Percentiles rank a stretch among this genome's conserved stretches.
phyloP scores from a whole-genome alignment of 2,797 vertebrate genomes.

The Coracias cyanogaster region DNA sequence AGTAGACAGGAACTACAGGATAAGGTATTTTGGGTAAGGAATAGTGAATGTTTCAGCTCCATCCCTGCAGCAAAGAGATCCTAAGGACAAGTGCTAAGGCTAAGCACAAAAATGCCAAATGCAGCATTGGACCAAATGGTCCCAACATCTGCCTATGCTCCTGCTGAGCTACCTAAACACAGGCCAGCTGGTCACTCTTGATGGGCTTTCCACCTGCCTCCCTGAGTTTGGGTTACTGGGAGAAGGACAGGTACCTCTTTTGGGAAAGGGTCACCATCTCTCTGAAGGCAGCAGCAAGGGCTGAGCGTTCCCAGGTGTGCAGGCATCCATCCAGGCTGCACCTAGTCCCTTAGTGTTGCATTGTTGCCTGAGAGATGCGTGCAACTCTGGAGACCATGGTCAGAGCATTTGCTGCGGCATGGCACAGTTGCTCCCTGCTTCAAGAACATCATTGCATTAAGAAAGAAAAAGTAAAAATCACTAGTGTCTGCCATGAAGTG shows the following conservation, averaged over 20 bases:
- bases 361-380: background rate
- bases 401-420: background rate
- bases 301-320: rapidly evolving
- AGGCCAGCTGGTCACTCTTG: background rate
- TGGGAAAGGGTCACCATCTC: background rate
- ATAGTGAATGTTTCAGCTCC: background rate
- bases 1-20: background rate
- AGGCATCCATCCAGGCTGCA: background rate
- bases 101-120: rapidly evolving
- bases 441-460: background rate
- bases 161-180: background rate
- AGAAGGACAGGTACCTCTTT: background rate
- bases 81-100: background rate
- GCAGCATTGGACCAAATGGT: background rate
- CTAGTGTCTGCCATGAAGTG: background rate
- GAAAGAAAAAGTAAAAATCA: background rate
- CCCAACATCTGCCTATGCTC: background rate
- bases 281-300: background rate
- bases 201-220: background rate
- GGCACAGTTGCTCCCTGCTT: background rate
- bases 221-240: background rate
- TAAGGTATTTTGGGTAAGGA: rapidly evolving
- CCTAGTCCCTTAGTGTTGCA: background rate
- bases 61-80: background rate
- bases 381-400: background rate